Evolutionary conservation across 2,797 vertebrate species (phyloP).

Genomic region (Rhabdophis nuchalis): DNA sequence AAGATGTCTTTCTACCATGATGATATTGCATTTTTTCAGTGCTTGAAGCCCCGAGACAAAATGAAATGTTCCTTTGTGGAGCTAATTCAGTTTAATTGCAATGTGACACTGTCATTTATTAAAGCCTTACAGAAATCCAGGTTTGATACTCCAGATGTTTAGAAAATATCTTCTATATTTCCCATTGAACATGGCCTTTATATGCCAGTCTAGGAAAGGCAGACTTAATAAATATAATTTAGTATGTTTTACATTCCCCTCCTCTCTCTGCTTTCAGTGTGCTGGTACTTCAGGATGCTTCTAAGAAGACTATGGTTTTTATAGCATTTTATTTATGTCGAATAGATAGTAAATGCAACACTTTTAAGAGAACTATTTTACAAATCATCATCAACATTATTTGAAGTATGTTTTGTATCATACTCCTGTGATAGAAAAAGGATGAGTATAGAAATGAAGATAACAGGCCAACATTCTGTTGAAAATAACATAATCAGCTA

Average conservation of each 20-base stretch:
- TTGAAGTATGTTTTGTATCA: neutral
- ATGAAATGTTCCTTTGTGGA: neutral
- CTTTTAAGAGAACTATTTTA: neutral
- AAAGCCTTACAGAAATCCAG: neutral
- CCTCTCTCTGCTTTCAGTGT: neutral
- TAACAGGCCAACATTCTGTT: neutral
- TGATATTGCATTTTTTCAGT: neutral
- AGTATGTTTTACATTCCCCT: neutral
- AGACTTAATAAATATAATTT: neutral
- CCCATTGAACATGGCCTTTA: neutral
- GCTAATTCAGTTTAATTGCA: neutral
- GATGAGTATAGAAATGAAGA: neutral
- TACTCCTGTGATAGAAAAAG: neutral
- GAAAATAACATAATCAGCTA: fast-evolving
- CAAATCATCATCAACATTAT: neutral
- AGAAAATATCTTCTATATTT: neutral
- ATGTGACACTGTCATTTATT: neutral
- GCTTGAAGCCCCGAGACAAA: neutral
- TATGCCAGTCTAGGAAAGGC: neutral
- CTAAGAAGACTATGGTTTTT: neutral
- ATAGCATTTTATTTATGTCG: neutral
- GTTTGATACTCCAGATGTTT: neutral
- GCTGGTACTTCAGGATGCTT: neutral
- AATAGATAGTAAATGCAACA: neutral
- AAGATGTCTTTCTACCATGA: neutral